phyloP scores from a whole-genome alignment of 1,140 invertebrate species.

The Streblospio benedicti region DNA sequence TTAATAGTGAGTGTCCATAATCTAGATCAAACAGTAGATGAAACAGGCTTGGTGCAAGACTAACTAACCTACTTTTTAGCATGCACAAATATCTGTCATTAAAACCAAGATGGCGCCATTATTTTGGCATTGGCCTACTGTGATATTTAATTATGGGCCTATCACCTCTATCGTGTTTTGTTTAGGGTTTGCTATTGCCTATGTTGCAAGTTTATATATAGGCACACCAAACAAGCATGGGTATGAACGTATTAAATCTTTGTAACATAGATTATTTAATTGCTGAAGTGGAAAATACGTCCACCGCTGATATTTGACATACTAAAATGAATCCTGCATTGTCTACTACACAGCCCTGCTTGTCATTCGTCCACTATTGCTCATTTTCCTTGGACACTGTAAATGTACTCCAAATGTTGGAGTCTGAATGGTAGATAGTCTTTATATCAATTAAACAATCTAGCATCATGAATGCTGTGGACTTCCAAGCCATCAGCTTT shows the following conservation, averaged over 20 bases:
- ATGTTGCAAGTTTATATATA: slow-evolving; percentile 73
- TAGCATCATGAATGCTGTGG: not conserved
- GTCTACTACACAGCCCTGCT: not conserved
- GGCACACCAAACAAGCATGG: slow-evolving; percentile 59
- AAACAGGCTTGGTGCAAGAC: no score
- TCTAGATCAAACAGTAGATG: no score
- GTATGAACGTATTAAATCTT: slow-evolving; percentile 13
- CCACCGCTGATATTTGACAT: not conserved
- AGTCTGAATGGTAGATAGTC: no score
- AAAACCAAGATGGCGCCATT: slow-evolving; percentile 5
- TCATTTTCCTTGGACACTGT: not conserved
- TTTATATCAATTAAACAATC: no score
- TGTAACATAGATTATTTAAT: not conserved
- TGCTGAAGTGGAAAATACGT: not conserved
- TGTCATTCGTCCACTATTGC: not conserved
- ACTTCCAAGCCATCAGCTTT: not conserved
- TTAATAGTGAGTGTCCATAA: no score
- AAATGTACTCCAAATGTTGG: slow-evolving; percentile 1
- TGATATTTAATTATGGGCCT: slow-evolving; percentile 4
- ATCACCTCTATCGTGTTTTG: slow-evolving; percentile 49
- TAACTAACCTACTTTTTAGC: no score
- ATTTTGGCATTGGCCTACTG: not conserved
- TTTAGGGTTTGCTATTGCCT: slow-evolving; percentile 62
- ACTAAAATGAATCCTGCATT: not conserved
- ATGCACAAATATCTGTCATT: no score